Base-by-base conservation (phyloP, 2,888 invertebrate genomes). In the Trichogramma dendrolimi region DNA sequence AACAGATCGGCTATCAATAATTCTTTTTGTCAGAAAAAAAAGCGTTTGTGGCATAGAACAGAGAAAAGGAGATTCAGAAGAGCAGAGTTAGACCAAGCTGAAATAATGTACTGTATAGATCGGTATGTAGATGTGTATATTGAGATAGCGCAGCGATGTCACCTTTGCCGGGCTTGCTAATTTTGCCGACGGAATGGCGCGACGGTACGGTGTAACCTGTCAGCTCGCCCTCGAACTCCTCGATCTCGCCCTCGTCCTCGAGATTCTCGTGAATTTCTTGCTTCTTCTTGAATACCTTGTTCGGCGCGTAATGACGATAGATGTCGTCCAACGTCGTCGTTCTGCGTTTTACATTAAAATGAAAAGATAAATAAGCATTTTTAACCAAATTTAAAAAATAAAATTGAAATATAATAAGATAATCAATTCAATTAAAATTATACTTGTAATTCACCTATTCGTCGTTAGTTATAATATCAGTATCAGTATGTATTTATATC, bases 301-400 rank as follows among this genome's bases (percentile, higher is more conserved):
- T 57, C 0, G 74, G 72, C 49, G 84, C 83, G 70, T 87, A 86
- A 70, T 87, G 86, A 6, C 84, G 83, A 74, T 88, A 86, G 43
- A 89, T 83, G 67, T 89, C 88, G 67, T 89, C 88, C 11, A 89
- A 75, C 0, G 88, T 87, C 10, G 89, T 85, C 40, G 88, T 86
- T 71, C 90, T 90, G 71, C 27, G 27, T 27, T 27, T 27, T 27
- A 27, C 27, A 27, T 27, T 27, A 27, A n/a, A 72, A 57, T 51
- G 4, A 53, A 27, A n/a, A 51, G n/a, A 38, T 53, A 4, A 44
- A 27, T 27, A 27, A 27, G 27, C 27, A 27, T 27, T 2, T 27
- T 27, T 2, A 27, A 27, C 27, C 1, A 27, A 27, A 27, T 27
- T 27, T 27, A 2, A 27, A 27, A 27, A 38, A 5, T 51, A 4